Evolutionary conservation across 1,140 invertebrate genomes (phyloP), one percentile per base, ranked within the genome.

Genomic region (Samia ricini): DNA sequence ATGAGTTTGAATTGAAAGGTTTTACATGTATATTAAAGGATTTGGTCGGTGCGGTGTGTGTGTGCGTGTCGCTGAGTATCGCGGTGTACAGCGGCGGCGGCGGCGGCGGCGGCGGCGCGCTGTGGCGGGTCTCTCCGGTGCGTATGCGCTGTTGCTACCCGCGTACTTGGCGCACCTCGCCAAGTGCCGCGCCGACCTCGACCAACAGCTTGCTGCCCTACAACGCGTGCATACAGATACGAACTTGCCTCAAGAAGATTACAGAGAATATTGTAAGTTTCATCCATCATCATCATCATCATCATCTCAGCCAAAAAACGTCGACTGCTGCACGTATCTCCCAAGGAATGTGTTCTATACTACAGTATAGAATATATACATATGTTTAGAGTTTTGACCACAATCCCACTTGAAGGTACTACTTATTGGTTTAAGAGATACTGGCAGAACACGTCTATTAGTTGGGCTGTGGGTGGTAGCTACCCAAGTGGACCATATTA

Each of bases 111-210:
- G 1, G 92, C 94, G 26, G 95, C n/a, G n/a, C 2, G 93, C 93
- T 29, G 92, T 93, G 1, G 92, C 94, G 26, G 95, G 95, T 2
- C 83, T 96, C 60, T 94, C 95, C 29, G 94, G 96, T 67, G 94
- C 95, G 74, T 96, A 96, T 84, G 94, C 95, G n/a, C 92, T 97
- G 19, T 87, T 96, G 56, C 92, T 96, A 62, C 95, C 95, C 18
- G 94, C 95, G 70, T 97, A 96, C 85, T 91, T 97, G 48, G 96
- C 95, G 74, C 96, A 95, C 93, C 94, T 96, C 52, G 95, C 96
- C 60, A 95, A 95, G 83, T 95, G 95, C 82, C 92, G 95, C 60
- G 93, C 95, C 4, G 95, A 96, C 77, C 93, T 95, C 66, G 95
- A 96, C 84, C 94, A 95, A 91, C 95, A 95, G 76, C 94, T 96